phyloP scores from a whole-genome alignment of 2,888 invertebrate genomes.

The Sphaeridia pumilis region DNA sequence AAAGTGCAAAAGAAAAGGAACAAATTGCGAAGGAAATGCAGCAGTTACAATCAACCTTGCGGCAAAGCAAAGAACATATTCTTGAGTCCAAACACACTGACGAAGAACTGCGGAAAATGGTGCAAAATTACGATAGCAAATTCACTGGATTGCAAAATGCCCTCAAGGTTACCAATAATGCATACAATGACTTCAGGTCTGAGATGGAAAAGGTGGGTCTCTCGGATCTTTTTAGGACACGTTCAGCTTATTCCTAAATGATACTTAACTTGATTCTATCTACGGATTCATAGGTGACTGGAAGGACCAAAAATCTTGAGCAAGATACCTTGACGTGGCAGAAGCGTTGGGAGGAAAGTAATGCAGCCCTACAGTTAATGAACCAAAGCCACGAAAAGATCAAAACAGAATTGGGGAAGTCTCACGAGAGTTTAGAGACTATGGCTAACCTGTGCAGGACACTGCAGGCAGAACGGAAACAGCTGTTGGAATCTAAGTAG shows the following conservation, averaged over 20 bases:
- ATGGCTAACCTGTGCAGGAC: slow-evolving; percentile 34
- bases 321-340: slow-evolving; percentile 33
- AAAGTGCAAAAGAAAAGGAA: slow-evolving; percentile 34
- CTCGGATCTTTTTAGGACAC: not conserved
- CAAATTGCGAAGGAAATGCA: slow-evolving; percentile 34
- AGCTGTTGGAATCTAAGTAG: slow-evolving; percentile 25
- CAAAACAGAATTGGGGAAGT: slow-evolving; percentile 26
- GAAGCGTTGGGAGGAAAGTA: slow-evolving; percentile 33
- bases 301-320: slow-evolving; percentile 33
- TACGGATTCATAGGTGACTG: slow-evolving; percentile 22
- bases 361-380: slow-evolving; percentile 23
- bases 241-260: not conserved
- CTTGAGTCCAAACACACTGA: slow-evolving; percentile 34
- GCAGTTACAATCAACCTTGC: slow-evolving; percentile 29
- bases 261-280: not conserved
- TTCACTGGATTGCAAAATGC: slow-evolving; percentile 34
- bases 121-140: slow-evolving; percentile 34
- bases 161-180: slow-evolving; percentile 32
- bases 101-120: slow-evolving; percentile 21
- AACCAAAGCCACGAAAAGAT: slow-evolving; percentile 28
- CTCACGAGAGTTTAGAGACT: slow-evolving; percentile 30
- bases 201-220: slow-evolving; percentile 32
- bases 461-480: slow-evolving; percentile 32
- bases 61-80: slow-evolving; percentile 32
- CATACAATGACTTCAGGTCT: slow-evolving; percentile 31